Percentiles rank a stretch among this genome's conserved stretches.
Evolutionary conservation across 2,888 invertebrate genomes (phyloP).

Genomic region (Conomelus anceps): DNA sequence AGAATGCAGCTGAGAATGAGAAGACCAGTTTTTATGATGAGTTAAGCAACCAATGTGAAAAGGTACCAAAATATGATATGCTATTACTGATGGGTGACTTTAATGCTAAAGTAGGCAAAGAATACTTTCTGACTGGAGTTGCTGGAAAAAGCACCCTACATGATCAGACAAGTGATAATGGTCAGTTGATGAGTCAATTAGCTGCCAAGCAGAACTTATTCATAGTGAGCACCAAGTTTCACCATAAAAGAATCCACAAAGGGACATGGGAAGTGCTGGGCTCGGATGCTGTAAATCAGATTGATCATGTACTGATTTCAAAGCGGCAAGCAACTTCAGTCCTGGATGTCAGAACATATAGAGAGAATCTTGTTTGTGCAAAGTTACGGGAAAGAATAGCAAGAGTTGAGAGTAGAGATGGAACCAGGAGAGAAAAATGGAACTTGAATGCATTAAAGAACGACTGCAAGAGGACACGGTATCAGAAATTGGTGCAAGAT

Average conservation of each 20-base stretch:
- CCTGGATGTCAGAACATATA: conserved; percentile 15
- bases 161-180: conserved; percentile 18
- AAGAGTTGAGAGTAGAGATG: too few species aligned
- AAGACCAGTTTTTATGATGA: conserved; percentile 21
- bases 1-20: conserved; percentile 14
- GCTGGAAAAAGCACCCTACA: conserved; percentile 15
- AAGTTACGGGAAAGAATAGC: too few species aligned
- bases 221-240: conserved; percentile 8
- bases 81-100: too few species aligned
- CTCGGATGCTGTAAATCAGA: conserved; percentile 15
- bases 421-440: too few species aligned
- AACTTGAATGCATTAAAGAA: too few species aligned
- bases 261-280: conserved; percentile 21
- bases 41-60: not conserved
- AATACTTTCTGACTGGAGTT: too few species aligned
- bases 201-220: conserved; percentile 5
- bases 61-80: conserved; percentile 14
- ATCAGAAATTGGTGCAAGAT: too few species aligned
- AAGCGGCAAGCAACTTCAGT: conserved; percentile 15
- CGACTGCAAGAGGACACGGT: too few species aligned
- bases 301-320: conserved; percentile 19
- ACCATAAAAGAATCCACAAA: too few species aligned
- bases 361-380: too few species aligned
- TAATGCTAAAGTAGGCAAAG: too few species aligned
- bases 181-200: conserved; percentile 12